phyloP scores from a whole-genome alignment of 1,140 invertebrate species.

The Trachymyrmex septentrionalis region DNA sequence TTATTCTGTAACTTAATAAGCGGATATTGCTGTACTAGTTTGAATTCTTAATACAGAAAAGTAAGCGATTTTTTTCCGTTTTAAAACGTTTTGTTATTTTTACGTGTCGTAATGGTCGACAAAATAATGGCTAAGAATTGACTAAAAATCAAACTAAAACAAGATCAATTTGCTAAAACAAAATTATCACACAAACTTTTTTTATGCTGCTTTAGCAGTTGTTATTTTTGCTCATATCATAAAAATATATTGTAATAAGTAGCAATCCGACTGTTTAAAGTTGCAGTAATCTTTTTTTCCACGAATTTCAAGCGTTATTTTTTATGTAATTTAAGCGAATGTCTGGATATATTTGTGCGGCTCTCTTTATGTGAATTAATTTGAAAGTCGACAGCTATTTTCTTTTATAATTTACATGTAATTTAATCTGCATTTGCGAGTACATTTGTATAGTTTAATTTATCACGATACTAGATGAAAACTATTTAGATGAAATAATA shows the following conservation, averaged over 20 bases:
- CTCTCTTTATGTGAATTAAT: background rate
- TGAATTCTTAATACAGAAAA: background rate
- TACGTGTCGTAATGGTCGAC: background rate
- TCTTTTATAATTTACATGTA: background rate
- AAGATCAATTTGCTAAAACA: slow-evolving; percentile 5
- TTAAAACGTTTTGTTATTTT: background rate
- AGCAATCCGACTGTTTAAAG: background rate
- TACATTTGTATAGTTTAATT: background rate
- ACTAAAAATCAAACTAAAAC: background rate
- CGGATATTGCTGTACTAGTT: background rate
- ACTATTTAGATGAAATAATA: background rate
- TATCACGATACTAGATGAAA: background rate
- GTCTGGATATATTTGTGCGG: no score
- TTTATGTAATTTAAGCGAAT: background rate
- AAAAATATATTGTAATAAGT: slow-evolving; percentile 4
- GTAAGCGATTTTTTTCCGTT: background rate
- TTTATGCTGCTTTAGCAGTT: background rate
- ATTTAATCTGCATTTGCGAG: background rate
- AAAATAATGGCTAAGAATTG: background rate
- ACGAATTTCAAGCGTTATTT: background rate
- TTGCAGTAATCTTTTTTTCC: background rate
- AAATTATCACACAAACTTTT: background rate
- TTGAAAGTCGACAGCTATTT: background rate
- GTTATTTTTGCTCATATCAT: background rate
- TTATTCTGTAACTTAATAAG: background rate